These are phyloP conservation scores for Corythornis cristatus DNA, from an alignment of 2,113 vertebrate genomes.

Conservation along the genomic window DNA sequence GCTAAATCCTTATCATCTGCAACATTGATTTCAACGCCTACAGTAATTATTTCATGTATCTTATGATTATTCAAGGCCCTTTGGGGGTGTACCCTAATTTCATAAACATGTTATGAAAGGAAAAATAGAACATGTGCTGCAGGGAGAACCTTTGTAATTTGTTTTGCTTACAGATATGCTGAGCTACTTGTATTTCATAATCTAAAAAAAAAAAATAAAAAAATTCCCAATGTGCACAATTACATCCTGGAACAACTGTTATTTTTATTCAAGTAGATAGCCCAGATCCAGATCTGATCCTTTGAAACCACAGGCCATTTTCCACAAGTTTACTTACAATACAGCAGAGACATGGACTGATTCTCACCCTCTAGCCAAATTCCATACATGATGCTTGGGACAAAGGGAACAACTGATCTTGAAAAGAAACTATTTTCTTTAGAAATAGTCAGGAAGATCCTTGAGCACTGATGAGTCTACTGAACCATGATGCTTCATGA, in stretches of 20 bases:
- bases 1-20: conserved; percentile 42
- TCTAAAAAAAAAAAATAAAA: background rate
- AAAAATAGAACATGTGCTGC: conserved; percentile 13
- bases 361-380: background rate
- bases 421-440: background rate
- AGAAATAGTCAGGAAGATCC: background rate
- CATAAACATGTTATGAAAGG: conserved; percentile 17
- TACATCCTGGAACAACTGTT: background rate
- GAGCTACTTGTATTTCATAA: background rate
- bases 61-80: conserved; percentile 22
- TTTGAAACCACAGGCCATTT: background rate
- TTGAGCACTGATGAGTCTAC: background rate
- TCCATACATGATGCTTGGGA: fast-evolving
- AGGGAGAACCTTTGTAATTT: conserved; percentile 30
- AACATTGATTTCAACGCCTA: conserved; percentile 36
- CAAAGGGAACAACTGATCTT: background rate
- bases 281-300: background rate
- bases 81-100: conserved; percentile 28
- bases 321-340: background rate
- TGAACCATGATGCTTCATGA: background rate
- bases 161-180: conserved; percentile 46
- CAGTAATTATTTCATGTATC: conserved; percentile 21
- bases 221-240: background rate
- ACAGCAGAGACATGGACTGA: background rate
- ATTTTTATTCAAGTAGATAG: background rate